These are phyloP conservation scores for Xylocampa areola DNA, from an alignment of 2,888 invertebrate genomes.

Conservation along the genomic window DNA sequence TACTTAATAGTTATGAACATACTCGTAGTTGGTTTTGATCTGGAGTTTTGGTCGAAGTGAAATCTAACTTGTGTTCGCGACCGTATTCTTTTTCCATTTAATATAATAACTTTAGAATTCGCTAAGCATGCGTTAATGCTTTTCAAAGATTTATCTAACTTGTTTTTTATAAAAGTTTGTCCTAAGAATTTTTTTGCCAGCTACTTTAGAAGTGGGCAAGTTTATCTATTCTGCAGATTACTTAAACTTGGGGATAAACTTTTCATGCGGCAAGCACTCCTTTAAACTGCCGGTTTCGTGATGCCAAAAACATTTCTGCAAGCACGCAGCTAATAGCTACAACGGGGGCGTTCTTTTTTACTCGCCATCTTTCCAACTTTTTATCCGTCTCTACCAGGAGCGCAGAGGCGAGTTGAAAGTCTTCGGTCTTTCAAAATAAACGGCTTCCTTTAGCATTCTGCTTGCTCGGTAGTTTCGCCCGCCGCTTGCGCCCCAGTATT, in stretches of 20 bases:
- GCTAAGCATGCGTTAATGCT: no score
- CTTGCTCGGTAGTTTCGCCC: constrained; percentile 77
- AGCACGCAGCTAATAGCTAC: constrained; percentile 71
- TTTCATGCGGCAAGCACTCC: constrained; percentile 51
- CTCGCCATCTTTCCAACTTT: constrained; percentile 75
- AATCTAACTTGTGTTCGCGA: constrained; percentile 41
- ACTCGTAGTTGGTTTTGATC: no score
- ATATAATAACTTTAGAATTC: no score
- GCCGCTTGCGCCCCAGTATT: constrained; percentile 82
- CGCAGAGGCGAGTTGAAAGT: constrained; percentile 70
- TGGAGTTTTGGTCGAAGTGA: constrained; percentile 22
- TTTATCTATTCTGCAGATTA: constrained; percentile 56
- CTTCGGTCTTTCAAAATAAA: constrained; percentile 85
- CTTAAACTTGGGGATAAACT: constrained; percentile 46
- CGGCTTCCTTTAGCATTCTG: constrained; percentile 83
- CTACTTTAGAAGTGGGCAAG: constrained; percentile 44
- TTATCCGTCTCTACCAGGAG: constrained; percentile 73
- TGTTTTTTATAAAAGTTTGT: constrained; percentile 34
- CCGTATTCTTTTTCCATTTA: no score
- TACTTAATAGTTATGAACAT: no score
- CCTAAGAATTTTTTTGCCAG: constrained; percentile 18
- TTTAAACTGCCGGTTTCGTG: constrained; percentile 59
- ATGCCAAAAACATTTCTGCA: constrained; percentile 73
- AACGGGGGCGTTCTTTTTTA: constrained; percentile 66
- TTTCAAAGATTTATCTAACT: no score